A percentile compares a stretch with the other conserved stretches of the same genome.
Conservation (phyloP, 2,113 vertebrate genomes). For the Deroptyus accipitrinus region DNA sequence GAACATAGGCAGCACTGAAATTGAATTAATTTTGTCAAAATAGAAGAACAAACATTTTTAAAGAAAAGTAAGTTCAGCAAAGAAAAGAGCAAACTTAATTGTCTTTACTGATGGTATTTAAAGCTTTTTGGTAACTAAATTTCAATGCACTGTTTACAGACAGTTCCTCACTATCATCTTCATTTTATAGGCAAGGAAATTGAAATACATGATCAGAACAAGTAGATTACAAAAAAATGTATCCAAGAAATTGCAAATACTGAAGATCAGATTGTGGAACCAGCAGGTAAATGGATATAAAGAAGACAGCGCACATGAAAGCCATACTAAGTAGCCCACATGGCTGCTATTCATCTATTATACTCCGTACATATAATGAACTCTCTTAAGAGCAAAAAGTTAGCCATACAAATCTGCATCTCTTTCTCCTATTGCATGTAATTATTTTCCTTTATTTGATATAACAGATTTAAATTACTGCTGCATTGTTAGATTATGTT, state of each 20-base stretch:
- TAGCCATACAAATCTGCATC: constrained; percentile 8
- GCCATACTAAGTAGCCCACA: background rate
- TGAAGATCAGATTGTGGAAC: constrained; percentile 33
- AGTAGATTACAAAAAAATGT: background rate
- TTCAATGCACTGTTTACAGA: background rate
- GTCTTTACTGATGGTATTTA: background rate
- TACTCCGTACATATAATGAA: background rate
- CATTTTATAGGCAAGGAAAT: background rate
- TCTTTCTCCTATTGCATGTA: background rate
- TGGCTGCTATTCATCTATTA: background rate
- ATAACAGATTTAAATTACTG: constrained; percentile 22
- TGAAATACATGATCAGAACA: background rate
- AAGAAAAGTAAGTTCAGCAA: background rate
- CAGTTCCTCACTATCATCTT: background rate
- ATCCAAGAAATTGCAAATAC: background rate
- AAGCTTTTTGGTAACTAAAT: background rate
- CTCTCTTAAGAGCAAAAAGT: background rate
- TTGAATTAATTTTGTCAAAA: background rate
- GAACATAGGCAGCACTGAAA: background rate
- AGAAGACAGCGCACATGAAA: background rate
- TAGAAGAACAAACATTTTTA: background rate
- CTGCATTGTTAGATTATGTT: background rate
- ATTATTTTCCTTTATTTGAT: constrained; percentile 25
- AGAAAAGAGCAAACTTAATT: background rate
- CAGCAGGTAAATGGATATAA: constrained; percentile 23